A percentile compares a stretch with the other conserved stretches of the same genome.
Evolutionary conservation across 2,113 vertebrate species (phyloP).

Genomic region (Sitta europaea): DNA sequence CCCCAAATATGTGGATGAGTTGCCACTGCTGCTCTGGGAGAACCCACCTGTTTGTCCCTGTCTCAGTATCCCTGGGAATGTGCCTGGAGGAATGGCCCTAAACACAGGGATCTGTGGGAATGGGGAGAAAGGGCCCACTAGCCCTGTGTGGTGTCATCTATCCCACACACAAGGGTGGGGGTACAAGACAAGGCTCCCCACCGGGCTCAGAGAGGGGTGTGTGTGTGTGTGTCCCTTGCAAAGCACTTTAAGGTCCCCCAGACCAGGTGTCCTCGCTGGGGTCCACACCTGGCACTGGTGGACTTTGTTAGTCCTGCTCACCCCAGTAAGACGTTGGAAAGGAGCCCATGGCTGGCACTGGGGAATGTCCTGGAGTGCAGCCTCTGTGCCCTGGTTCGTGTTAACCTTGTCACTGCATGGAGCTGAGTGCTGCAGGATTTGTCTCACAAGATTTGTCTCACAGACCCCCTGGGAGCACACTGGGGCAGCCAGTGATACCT

Average conservation of each 20-base stretch:
- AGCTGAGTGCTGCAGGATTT: background rate
- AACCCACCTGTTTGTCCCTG: background rate
- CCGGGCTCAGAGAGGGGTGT: rapidly evolving
- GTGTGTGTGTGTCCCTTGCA: background rate
- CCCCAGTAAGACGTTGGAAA: rapidly evolving
- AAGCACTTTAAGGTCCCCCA: slow-evolving; percentile 41
- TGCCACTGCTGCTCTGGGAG: background rate
- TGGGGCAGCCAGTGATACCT: background rate
- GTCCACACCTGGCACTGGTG: background rate
- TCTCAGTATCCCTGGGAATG: background rate
- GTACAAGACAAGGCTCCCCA: background rate
- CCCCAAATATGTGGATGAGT: background rate
- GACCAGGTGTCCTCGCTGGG: background rate
- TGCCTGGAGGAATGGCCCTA: background rate
- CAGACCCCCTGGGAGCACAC: rapidly evolving
- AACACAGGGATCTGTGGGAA: background rate
- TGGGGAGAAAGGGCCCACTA: background rate
- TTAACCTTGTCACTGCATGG: rapidly evolving
- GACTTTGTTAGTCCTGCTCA: rapidly evolving
- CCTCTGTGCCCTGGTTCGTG: rapidly evolving
- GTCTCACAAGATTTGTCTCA: background rate
- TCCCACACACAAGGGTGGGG: background rate
- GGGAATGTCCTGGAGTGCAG: rapidly evolving
- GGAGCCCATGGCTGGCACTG: background rate
- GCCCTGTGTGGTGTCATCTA: background rate